A percentile compares a stretch with the other conserved stretches of the same genome.
Evolutionary conservation across 2,888 invertebrate genomes (phyloP).

Genomic region (Chorisops tibialis): DNA sequence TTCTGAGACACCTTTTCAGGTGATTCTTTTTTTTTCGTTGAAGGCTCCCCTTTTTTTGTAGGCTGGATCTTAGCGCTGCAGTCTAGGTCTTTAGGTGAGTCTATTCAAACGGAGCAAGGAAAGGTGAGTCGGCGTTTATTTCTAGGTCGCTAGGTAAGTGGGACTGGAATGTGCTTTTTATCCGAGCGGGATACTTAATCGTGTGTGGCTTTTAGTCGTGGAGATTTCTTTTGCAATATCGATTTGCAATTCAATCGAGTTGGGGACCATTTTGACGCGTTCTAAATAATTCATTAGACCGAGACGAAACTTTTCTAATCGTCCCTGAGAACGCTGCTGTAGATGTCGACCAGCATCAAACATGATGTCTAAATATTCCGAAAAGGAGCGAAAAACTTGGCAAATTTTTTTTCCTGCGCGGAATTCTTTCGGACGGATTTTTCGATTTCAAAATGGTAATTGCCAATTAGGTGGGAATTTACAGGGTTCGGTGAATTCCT

Average conservation of each 20-base stretch:
- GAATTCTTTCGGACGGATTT: constrained; percentile 18
- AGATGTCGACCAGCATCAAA: too few species aligned
- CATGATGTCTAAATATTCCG: neutral
- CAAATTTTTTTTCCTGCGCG: neutral
- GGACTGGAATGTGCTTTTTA: constrained; percentile 23
- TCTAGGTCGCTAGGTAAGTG: constrained; percentile 32
- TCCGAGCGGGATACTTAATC: neutral
- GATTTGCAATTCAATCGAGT: neutral
- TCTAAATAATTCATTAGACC: constrained; percentile 19
- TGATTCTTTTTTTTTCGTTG: constrained; percentile 1
- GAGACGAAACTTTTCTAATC: neutral
- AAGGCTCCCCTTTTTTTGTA: too few species aligned
- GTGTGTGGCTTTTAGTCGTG: constrained; percentile 8
- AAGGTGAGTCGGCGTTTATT: constrained; percentile 3
- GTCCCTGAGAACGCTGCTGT: too few species aligned
- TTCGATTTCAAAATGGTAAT: constrained; percentile 22
- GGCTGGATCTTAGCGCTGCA: too few species aligned
- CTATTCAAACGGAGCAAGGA: constrained; percentile 5
- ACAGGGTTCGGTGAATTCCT: constrained; percentile 17
- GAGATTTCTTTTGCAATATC: neutral
- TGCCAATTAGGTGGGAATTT: constrained; percentile 33
- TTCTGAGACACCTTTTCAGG: constrained; percentile 17
- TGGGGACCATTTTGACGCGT: neutral
- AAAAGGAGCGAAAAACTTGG: neutral
- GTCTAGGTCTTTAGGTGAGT: neutral